phyloP scores from a whole-genome alignment of 92 coral and sea anemone species.

The Galaxea fascicularis region DNA sequence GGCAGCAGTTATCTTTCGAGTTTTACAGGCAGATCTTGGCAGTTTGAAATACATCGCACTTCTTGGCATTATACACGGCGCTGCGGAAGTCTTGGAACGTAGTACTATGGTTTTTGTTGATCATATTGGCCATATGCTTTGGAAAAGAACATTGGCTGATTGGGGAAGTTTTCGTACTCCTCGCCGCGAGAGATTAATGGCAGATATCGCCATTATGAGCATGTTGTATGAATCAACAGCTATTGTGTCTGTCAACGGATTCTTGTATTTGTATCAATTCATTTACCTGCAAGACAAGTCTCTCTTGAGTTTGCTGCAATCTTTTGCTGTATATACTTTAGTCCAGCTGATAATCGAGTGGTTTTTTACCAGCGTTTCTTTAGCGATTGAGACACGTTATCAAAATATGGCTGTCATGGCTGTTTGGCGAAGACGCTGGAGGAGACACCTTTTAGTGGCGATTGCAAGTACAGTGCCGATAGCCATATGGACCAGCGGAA shows the following conservation, averaged over 20 bases:
- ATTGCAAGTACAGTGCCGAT: background rate
- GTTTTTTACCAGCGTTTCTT: background rate
- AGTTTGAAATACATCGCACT: constrained; percentile 8
- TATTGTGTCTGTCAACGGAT: constrained; percentile 27
- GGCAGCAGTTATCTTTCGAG: constrained; percentile 8
- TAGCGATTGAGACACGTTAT: background rate
- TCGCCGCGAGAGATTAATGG: constrained; percentile 53
- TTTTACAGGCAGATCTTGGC: constrained; percentile 25
- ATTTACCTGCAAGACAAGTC: background rate
- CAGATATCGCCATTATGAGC: constrained; percentile 57
- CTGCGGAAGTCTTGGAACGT: constrained; percentile 36
- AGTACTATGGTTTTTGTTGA: constrained; percentile 22
- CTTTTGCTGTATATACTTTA: background rate
- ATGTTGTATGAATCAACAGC: constrained; percentile 43
- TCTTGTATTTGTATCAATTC: constrained; percentile 20
- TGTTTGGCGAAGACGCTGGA: background rate
- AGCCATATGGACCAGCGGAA: background rate
- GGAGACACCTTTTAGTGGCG: background rate
- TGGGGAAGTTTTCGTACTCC: constrained; percentile 62
- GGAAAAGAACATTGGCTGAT: constrained; percentile 20
- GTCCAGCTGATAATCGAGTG: background rate
- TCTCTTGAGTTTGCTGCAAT: background rate
- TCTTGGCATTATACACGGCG: constrained; percentile 36
- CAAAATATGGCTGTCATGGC: constrained; percentile 3
- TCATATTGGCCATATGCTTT: constrained; percentile 10